Evolutionary conservation across 2,888 invertebrate species (phyloP).

Genomic region (Tuta absoluta): DNA sequence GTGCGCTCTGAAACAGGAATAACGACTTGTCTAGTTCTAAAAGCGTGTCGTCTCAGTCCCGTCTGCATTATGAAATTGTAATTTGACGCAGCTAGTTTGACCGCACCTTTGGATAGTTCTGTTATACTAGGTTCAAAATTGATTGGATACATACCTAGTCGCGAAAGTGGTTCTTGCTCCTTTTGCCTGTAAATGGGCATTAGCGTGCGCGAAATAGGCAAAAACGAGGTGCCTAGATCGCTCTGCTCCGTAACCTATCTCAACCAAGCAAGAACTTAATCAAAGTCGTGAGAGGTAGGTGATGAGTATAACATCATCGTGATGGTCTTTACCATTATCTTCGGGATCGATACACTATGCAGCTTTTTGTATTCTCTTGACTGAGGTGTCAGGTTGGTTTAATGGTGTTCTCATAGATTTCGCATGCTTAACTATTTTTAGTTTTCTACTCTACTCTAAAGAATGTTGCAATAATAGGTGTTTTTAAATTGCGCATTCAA

Average conservation of each 20-base stretch:
- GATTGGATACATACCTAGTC: conserved; percentile 52
- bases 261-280: conserved; percentile 8
- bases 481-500: conserved; percentile 14
- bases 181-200: conserved; percentile 67
- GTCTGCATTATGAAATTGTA: conserved; percentile 45
- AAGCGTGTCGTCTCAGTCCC: conserved; percentile 32
- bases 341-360: not conserved
- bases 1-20: conserved; percentile 16
- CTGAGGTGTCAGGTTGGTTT: not conserved
- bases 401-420: not conserved
- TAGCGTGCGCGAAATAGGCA: conserved; percentile 47
- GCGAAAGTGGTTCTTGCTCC: conserved; percentile 70
- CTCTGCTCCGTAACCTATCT: conserved; percentile 24
- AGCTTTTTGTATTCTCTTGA: not conserved
- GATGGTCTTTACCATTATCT: not conserved
- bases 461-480: conserved; percentile 4
- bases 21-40: conserved; percentile 25
- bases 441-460: too few relatives aligned
- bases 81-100: conserved; percentile 57
- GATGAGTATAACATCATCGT: not conserved
- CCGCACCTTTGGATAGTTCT: conserved; percentile 40
- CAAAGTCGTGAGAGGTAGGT: conserved; percentile 9
- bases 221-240: conserved; percentile 55
- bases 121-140: conserved; percentile 44
- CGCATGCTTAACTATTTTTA: too few relatives aligned